A percentile compares a stretch with the other conserved stretches of the same genome.
phyloP scores from a whole-genome alignment of 2,113 vertebrate species.

The Tragelaphus imberbis region DNA sequence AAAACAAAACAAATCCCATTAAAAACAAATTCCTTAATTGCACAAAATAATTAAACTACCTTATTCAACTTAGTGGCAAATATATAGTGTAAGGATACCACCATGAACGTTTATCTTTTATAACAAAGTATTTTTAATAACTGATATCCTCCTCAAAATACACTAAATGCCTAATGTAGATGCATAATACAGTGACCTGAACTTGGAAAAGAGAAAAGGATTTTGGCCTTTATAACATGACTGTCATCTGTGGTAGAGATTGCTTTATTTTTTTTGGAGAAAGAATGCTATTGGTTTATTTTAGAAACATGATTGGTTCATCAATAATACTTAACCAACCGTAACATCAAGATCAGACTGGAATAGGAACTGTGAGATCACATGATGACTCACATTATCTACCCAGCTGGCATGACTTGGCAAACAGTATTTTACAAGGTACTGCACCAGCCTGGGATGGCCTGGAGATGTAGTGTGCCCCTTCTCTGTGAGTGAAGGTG shows the following conservation, averaged over 20 bases:
- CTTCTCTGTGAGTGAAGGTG: constrained; percentile 35
- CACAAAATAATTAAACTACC: not conserved
- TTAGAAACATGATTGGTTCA: constrained; percentile 45
- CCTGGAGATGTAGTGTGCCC: constrained; percentile 20
- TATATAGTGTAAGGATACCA: not conserved
- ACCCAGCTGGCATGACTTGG: constrained; percentile 51
- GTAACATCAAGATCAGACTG: constrained; percentile 58
- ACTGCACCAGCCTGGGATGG: constrained; percentile 33
- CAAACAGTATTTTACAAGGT: constrained; percentile 45
- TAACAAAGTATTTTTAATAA: not conserved
- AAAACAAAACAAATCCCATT: not conserved
- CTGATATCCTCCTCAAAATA: constrained; percentile 44
- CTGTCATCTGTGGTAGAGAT: constrained; percentile 39
- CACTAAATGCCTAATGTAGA: not conserved
- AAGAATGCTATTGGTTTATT: constrained; percentile 70
- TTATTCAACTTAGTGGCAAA: not conserved
- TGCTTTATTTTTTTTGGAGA: constrained; percentile 48
- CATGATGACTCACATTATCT: constrained; percentile 52
- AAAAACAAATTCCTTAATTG: not conserved
- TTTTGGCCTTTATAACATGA: constrained; percentile 51
- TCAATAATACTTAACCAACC: constrained; percentile 64
- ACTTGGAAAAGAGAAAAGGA: not conserved
- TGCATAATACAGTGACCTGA: not conserved
- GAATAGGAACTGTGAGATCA: constrained; percentile 2
- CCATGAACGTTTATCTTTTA: not conserved